These are phyloP conservation scores for Ardeotis arabs DNA, from an alignment of 2,113 vertebrate genomes.

Conservation along the genomic window DNA sequence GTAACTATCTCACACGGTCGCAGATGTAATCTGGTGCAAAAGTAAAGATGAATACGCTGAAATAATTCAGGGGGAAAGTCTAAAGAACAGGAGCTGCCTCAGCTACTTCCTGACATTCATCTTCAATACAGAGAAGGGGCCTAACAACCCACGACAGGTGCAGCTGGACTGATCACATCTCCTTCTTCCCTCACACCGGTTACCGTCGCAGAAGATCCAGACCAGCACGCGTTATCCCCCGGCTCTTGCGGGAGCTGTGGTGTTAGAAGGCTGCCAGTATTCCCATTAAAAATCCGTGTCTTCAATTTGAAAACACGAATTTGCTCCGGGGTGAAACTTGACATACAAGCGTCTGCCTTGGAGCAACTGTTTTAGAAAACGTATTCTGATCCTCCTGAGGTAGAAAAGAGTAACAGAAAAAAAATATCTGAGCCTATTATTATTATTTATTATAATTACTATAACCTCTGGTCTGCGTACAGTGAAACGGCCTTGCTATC, in stretches of 20 bases:
- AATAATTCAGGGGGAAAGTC: neutral
- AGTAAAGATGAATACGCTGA: neutral
- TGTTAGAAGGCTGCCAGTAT: neutral
- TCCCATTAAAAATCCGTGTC: neutral
- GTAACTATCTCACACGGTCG: neutral
- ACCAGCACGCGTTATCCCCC: neutral
- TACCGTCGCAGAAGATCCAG: neutral
- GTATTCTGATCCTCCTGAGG: neutral
- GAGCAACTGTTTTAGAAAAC: neutral
- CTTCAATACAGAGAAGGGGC: neutral
- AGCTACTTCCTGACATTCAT: neutral
- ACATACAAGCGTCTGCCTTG: neutral
- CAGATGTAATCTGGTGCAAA: neutral
- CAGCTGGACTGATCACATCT: neutral
- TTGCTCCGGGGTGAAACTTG: neutral
- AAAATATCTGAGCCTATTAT: neutral
- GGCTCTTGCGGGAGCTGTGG: rapidly evolving
- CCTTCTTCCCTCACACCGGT: neutral
- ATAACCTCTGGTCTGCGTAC: neutral
- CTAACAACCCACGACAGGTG: neutral
- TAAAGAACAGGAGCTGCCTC: slow-evolving; percentile 17
- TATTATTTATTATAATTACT: neutral
- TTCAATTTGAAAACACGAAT: neutral
- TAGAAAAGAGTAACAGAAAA: neutral
- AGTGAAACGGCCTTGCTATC: neutral